These are phyloP conservation scores for Fulmarus glacialis DNA, from an alignment of 2,113 vertebrate species.

Conservation along the genomic window DNA sequence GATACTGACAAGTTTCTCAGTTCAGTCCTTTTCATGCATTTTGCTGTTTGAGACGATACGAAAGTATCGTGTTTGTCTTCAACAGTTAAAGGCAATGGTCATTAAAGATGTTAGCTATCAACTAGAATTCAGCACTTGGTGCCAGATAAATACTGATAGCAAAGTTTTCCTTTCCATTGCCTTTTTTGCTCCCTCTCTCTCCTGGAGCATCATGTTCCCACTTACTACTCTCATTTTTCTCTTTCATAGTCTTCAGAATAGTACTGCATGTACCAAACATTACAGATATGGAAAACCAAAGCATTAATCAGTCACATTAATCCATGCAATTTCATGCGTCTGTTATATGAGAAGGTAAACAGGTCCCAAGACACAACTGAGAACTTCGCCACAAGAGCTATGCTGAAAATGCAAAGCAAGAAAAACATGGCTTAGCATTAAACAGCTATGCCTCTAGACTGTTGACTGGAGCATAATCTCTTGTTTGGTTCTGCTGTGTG, in stretches of 20 bases:
- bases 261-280: background rate
- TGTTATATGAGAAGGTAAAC: background rate
- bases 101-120: background rate
- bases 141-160: background rate
- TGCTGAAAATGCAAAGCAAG: background rate
- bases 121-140: background rate
- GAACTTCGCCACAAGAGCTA: background rate
- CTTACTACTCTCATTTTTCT: background rate
- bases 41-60: background rate
- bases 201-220: fast-evolving
- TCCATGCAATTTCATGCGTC: background rate
- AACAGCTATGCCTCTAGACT: background rate
- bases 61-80: background rate
- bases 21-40: background rate
- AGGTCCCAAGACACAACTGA: background rate
- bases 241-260: background rate
- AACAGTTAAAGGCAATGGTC: background rate
- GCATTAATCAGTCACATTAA: background rate
- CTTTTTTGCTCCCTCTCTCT: background rate
- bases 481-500: background rate
- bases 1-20: background rate
- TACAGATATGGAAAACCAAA: background rate
- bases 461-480: background rate
- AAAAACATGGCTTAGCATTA: background rate
- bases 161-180: background rate